phyloP scores from a whole-genome alignment of 2,113 vertebrate species.

The Trematocara macrostoma region DNA sequence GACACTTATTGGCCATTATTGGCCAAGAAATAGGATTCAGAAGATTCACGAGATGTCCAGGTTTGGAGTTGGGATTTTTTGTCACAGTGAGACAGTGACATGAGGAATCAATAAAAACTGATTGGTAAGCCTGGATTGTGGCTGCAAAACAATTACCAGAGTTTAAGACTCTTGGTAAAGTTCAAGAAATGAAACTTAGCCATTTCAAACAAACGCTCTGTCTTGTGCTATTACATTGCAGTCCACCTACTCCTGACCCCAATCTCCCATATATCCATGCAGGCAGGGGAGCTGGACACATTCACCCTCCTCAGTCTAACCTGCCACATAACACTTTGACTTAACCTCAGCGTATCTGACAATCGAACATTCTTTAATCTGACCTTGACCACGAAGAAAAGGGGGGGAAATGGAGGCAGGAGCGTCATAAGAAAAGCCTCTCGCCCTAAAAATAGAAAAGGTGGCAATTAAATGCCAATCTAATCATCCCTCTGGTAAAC shows the following conservation, averaged over 20 bases:
- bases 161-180: conserved; percentile 32
- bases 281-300: neutral
- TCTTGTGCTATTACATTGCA: conserved; percentile 23
- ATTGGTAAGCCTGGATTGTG: conserved; percentile 17
- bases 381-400: conserved; percentile 51
- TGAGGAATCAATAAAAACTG: conserved; percentile 38
- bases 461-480: conserved; percentile 68
- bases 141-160: conserved; percentile 35
- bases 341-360: conserved; percentile 3
- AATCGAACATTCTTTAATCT: conserved; percentile 28
- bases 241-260: conserved; percentile 56
- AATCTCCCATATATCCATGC: conserved; percentile 46
- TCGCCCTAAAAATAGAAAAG: conserved; percentile 63
- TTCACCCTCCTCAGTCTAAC: neutral
- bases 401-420: neutral
- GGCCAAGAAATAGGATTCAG: conserved; percentile 11
- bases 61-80: neutral
- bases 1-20: neutral
- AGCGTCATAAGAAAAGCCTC: conserved; percentile 13
- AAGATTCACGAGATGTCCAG: neutral
- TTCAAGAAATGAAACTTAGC: conserved; percentile 23
- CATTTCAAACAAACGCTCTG: conserved; percentile 13
- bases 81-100: neutral
- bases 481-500: conserved; percentile 66
- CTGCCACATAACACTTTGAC: conserved; percentile 1